Conservation (phyloP, 2,888 invertebrate genomes). For the Bombylius discolor region DNA sequence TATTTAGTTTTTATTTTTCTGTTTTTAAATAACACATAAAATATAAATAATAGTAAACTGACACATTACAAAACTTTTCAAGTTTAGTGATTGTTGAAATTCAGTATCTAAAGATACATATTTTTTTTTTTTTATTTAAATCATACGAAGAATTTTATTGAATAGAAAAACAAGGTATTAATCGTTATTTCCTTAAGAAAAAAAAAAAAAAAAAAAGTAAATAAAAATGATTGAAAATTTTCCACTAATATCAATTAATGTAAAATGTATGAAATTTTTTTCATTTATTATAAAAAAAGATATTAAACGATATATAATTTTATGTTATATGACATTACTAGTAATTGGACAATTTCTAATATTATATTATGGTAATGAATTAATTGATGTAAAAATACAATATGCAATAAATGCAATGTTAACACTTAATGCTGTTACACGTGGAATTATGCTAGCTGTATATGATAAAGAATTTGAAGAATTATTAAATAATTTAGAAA, state of each 20-base stretch:
- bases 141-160: too few species aligned
- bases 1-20: too few species aligned
- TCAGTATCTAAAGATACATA: too few species aligned
- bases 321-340: conserved; percentile 2
- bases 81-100: too few species aligned
- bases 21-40: too few species aligned
- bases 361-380: conserved; percentile 4
- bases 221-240: conserved; percentile 2
- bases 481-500: conserved; percentile 7
- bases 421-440: conserved; percentile 6
- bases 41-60: too few species aligned
- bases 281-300: conserved; percentile 7
- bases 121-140: too few species aligned
- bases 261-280: conserved; percentile 3
- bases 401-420: conserved; percentile 7
- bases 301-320: conserved; percentile 5
- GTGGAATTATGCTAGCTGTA: conserved; percentile 2
- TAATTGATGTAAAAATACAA: conserved; percentile 5
- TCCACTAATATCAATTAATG: conserved; percentile 3
- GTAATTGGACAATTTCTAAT: conserved; percentile 6
- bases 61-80: too few species aligned
- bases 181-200: too few species aligned
- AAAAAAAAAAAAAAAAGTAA: too few species aligned
- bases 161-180: too few species aligned
- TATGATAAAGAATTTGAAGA: conserved; percentile 1